Evolutionary conservation across 2,888 invertebrate species (phyloP).

Genomic region (Drosophila mercatorum): DNA sequence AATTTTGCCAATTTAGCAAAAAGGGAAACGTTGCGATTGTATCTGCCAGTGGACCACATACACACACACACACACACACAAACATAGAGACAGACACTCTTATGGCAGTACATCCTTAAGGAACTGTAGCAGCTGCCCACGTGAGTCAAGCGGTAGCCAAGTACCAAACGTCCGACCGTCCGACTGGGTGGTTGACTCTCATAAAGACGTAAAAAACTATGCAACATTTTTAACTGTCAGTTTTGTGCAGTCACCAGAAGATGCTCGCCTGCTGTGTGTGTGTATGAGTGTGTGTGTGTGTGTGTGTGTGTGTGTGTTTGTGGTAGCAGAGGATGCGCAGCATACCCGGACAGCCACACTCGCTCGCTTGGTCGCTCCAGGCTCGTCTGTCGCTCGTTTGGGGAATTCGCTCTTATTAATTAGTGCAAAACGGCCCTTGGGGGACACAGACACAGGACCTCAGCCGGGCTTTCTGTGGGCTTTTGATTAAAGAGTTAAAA

Average conservation of each 20-base stretch:
- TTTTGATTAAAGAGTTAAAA: conserved; percentile 72
- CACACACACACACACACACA: conserved; percentile 28
- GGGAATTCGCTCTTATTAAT: conserved; percentile 79
- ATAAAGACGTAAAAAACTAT: conserved; percentile 76
- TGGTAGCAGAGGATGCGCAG: conserved; percentile 39
- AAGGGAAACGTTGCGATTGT: conserved; percentile 70
- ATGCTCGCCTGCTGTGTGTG: conserved; percentile 24
- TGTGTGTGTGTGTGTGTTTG: conserved; percentile 1
- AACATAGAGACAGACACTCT: conserved; percentile 26
- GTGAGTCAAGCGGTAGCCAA: conserved; percentile 51
- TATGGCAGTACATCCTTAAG: conserved; percentile 45
- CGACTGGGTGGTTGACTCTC: conserved; percentile 75
- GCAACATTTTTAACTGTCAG: conserved; percentile 79
- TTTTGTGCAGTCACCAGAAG: conserved; percentile 63
- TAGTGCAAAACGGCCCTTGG: conserved; percentile 81
- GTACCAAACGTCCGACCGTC: conserved; percentile 23
- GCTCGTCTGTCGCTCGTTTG: conserved; percentile 50
- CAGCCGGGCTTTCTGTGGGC: conserved; percentile 51
- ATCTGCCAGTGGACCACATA: conserved; percentile 65
- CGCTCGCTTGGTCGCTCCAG: conserved; percentile 28
- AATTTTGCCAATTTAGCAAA: conserved; percentile 80
- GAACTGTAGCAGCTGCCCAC: conserved; percentile 60
- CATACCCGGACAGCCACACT: conserved; percentile 37
- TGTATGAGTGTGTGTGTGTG: not conserved
- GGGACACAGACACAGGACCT: conserved; percentile 50